Percentiles rank a stretch among this genome's conserved stretches.
Conservation (phyloP, 2,113 vertebrate genomes). For the Tachysurus vachellii region DNA sequence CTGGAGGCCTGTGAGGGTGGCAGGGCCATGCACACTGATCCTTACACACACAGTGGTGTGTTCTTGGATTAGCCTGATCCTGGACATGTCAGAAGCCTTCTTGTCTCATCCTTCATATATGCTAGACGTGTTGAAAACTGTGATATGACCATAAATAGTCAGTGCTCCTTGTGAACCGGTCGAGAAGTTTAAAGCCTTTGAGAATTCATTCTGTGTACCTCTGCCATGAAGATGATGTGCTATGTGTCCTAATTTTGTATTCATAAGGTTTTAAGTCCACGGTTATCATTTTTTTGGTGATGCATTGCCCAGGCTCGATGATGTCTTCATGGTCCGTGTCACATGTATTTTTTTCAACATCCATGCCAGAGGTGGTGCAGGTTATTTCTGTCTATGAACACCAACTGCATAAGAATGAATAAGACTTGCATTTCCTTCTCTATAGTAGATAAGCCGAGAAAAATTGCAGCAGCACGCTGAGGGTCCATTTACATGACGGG, state of each 20-base stretch:
- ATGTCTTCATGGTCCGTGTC: conserved; percentile 45
- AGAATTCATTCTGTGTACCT: not conserved
- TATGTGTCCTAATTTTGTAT: conserved; percentile 44
- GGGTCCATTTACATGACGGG: conserved; percentile 53
- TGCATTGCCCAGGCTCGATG: conserved; percentile 43
- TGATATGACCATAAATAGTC: not conserved
- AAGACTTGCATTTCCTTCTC: conserved; percentile 33
- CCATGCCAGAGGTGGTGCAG: conserved; percentile 21
- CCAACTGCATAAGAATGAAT: conserved; percentile 41
- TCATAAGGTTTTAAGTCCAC: conserved; percentile 52
- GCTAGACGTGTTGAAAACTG: conserved; percentile 26
- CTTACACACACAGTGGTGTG: conserved; percentile 51
- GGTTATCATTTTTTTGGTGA: conserved; percentile 53
- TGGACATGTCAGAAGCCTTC: conserved; percentile 31
- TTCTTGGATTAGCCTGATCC: conserved; percentile 50
- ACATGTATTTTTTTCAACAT: conserved; percentile 40
- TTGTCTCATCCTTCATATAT: conserved; percentile 20
- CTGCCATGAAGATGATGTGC: conserved; percentile 22
- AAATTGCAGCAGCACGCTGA: conserved; percentile 43
- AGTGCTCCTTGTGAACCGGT: conserved; percentile 1
- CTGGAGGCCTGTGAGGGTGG: conserved; percentile 18
- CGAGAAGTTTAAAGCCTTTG: conserved; percentile 24
- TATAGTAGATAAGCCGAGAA: conserved; percentile 51
- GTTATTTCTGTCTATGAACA: conserved; percentile 49
- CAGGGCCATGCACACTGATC: conserved; percentile 37